phyloP scores from a whole-genome alignment of 2,113 vertebrate species.

The Cochlearius cochlearius region DNA sequence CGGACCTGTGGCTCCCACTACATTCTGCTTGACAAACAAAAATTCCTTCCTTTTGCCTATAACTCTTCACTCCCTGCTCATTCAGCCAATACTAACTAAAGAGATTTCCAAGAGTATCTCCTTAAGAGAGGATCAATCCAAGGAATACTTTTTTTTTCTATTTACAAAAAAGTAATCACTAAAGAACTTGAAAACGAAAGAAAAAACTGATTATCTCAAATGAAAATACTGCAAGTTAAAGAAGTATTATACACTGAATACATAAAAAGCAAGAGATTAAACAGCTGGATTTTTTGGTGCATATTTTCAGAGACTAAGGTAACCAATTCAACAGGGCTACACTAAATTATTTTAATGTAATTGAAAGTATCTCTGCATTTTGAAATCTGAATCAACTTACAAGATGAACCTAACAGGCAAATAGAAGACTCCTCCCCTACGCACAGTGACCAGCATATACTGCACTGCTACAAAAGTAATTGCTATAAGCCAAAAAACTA shows the following conservation, averaged over 20 bases:
- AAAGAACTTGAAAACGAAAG: neutral
- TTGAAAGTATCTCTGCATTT: neutral
- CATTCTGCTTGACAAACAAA: neutral
- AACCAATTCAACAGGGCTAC: neutral
- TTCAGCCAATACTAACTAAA: neutral
- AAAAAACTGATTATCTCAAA: neutral
- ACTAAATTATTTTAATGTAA: neutral
- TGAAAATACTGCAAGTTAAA: neutral
- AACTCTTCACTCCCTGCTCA: neutral
- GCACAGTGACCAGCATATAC: neutral
- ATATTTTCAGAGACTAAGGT: neutral
- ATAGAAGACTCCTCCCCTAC: neutral
- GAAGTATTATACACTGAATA: neutral
- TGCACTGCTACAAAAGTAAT: neutral
- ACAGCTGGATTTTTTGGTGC: neutral
- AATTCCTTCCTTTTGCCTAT: neutral
- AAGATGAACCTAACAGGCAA: neutral
- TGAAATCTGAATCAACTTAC: neutral
- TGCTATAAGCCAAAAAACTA: neutral
- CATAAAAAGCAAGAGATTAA: neutral
- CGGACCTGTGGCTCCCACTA: neutral
- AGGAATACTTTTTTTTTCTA: neutral
- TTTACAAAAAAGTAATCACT: neutral
- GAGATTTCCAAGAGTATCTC: conserved; percentile 33
- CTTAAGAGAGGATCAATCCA: neutral